These are phyloP conservation scores for Heliconius charithonia DNA, from an alignment of 2,888 invertebrate genomes.

Conservation along the genomic window DNA sequence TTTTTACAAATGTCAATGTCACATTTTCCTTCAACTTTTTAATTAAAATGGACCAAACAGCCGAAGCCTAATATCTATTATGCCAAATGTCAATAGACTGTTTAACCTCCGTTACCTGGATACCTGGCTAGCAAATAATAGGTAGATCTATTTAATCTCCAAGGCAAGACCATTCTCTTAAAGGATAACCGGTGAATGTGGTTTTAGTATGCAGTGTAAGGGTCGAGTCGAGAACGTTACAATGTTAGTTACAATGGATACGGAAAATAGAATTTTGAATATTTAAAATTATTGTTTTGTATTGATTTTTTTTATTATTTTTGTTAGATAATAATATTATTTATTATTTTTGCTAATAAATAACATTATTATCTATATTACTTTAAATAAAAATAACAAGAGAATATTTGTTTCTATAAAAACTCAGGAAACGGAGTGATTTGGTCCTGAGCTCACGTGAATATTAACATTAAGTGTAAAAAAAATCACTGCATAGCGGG, in stretches of 20 bases:
- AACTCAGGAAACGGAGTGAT: no score
- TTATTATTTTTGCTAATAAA: no score
- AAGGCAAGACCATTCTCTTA: constrained; percentile 31
- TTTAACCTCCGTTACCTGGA: neutral
- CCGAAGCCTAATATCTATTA: neutral
- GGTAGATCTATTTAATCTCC: constrained; percentile 23
- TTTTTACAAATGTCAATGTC: no score
- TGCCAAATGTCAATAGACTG: neutral
- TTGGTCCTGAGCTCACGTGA: no score
- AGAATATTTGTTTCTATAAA: no score
- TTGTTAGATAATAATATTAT: no score
- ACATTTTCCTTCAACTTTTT: no score
- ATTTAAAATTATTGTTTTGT: neutral
- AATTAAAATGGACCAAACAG: no score
- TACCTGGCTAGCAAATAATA: constrained; percentile 4
- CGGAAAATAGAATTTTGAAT: neutral
- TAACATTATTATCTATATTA: no score
- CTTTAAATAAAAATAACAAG: no score
- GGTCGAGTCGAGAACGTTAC: neutral
- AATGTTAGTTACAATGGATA: neutral
- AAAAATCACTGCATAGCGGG: no score
- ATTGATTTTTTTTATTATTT: neutral
- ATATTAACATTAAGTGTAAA: no score
- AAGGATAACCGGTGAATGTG: constrained; percentile 26
- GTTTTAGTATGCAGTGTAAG: constrained; percentile 20